Evolutionary conservation across 2,888 invertebrate species (phyloP).

Genomic region (Bellardia pandia): DNA sequence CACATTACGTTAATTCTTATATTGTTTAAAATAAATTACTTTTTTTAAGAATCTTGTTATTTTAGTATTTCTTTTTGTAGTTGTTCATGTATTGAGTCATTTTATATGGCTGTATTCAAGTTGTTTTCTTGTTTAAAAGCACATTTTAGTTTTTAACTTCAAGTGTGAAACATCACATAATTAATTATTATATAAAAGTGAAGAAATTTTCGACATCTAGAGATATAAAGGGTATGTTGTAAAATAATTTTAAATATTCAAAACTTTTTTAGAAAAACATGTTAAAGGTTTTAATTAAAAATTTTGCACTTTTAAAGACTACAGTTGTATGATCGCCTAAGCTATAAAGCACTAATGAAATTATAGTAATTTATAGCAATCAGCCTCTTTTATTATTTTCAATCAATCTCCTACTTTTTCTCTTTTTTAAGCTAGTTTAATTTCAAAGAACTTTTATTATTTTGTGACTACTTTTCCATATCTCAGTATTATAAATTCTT

Average conservation of each 20-base stretch:
- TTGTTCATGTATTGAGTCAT: background rate
- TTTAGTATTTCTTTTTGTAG: background rate
- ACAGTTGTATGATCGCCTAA: no score
- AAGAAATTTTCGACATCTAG: background rate
- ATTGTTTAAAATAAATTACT: background rate
- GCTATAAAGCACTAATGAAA: no score
- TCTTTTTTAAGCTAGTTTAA: no score
- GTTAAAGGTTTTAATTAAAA: no score
- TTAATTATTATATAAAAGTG: background rate
- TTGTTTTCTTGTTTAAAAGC: background rate
- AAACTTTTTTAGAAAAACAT: no score
- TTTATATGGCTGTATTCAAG: background rate
- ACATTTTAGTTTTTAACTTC: slow-evolving; percentile 12
- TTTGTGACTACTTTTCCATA: no score
- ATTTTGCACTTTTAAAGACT: no score
- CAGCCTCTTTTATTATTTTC: no score
- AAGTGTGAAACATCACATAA: background rate
- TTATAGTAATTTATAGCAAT: no score
- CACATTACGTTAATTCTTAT: background rate
- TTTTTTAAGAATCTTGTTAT: background rate
- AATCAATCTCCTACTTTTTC: no score
- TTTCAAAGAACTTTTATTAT: no score
- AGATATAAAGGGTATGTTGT: background rate
- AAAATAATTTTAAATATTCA: background rate
- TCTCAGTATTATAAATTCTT: no score